Conservation (phyloP, 2,113 vertebrate genomes). For the Trichomycterus rosablanca region DNA sequence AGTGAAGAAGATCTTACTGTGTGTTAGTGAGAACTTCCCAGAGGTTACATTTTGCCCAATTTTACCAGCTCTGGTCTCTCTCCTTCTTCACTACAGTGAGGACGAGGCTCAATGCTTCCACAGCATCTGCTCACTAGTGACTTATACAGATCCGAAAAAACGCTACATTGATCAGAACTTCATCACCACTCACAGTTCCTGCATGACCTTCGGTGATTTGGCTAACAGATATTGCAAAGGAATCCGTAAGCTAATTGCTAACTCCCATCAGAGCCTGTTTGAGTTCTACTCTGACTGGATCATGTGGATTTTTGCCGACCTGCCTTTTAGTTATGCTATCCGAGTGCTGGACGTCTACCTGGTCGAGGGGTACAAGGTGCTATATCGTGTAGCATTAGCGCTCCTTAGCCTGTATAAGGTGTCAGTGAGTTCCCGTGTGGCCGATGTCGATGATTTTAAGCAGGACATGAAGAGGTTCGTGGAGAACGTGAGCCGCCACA, state of each 20-base stretch:
- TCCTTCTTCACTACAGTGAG: constrained; percentile 80
- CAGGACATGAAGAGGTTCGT: constrained; percentile 73
- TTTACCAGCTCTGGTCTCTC: constrained; percentile 73
- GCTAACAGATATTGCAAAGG: constrained; percentile 80
- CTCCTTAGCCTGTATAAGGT: constrained; percentile 76
- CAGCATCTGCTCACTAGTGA: constrained; percentile 70
- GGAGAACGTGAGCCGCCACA: constrained; percentile 66
- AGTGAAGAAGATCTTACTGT: constrained; percentile 77
- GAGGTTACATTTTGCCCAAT: constrained; percentile 78
- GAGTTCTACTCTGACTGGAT: constrained; percentile 84
- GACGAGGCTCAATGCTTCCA: constrained; percentile 81
- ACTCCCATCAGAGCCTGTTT: constrained; percentile 73
- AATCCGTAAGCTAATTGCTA: constrained; percentile 77
- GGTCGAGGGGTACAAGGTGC: constrained; percentile 82
- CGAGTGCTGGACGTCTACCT: constrained; percentile 78
- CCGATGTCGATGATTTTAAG: constrained; percentile 67
- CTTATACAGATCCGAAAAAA: constrained; percentile 72
- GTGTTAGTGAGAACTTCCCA: constrained; percentile 66
- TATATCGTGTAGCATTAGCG: constrained; percentile 78
- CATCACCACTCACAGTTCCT: constrained; percentile 75
- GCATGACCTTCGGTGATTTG: constrained; percentile 84
- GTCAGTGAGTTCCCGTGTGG: constrained; percentile 60
- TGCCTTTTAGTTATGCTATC: constrained; percentile 78
- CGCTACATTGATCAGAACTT: constrained; percentile 80
- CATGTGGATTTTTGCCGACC: constrained; percentile 80